Evolutionary conservation across 2,113 vertebrate genomes (phyloP), one percentile per base, ranked within the genome.

Genomic region (Monopterus albus): DNA sequence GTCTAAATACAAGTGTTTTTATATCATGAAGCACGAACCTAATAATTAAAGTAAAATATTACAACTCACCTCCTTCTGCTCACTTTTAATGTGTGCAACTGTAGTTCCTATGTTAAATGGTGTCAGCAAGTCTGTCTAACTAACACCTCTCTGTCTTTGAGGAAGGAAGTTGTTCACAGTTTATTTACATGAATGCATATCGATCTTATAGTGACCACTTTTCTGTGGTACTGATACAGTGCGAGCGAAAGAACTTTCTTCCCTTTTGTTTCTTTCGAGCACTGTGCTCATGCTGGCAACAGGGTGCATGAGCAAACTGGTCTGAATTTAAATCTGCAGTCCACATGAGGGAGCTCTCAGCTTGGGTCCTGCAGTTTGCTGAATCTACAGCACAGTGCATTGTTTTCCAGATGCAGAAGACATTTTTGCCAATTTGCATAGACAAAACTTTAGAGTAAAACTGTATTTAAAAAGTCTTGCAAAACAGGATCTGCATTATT

Each of bases 281-380:
- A 12, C 18, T 13, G 5, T 20, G 21, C 43, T 14, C n/a, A n/a
- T 20, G 7, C 18, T 31, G 12, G 51, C 13, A 31, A 4, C 5
- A 20, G 8, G 3, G 15, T 1, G 23, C 15, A n/a, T 10, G 2
- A 14, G 6, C n/a, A 45, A 57, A 21, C 20, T n/a, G 11, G 23
- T 31, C 13, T 12, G 49, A 3, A 4, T 66, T 7, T 67, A 15
- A 51, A 38, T 51, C 3, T 13, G 62, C 49, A 71, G 26, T 60
- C 86, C 86, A 88, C 82, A 52, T 13, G 84, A 74, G 82, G 82
- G 86, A 3, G 80, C 82, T 47, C 4, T 60, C 20, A 31, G 45
- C 69, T 23, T 45, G 17, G 35, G 6, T 26, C 17, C 12, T 35
- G n/a, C n/a, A 4, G 15, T 45, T 59, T 12, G 42, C 14, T 38